Conservation (phyloP, 2,113 vertebrate genomes). For the Ranitomeya imitator region DNA sequence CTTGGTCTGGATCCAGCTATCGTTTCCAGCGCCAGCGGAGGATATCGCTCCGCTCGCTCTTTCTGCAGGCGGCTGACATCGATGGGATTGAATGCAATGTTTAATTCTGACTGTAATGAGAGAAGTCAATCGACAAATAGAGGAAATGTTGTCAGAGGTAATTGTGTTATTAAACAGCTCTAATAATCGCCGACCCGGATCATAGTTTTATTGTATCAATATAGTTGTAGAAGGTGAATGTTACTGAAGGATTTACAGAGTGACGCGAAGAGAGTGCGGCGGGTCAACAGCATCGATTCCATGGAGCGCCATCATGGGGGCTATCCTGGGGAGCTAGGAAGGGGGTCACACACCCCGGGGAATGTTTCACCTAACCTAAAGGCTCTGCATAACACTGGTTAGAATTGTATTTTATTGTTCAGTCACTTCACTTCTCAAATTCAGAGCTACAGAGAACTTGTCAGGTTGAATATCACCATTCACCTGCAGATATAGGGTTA, state of each 20-base stretch:
- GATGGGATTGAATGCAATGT: neutral
- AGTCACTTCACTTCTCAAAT: too few species aligned
- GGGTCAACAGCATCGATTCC: neutral
- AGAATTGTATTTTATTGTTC: too few species aligned
- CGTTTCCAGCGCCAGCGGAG: neutral
- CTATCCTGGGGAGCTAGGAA: too few species aligned
- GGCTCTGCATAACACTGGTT: too few species aligned
- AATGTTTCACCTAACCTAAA: too few species aligned
- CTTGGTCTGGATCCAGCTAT: slow-evolving; percentile 23
- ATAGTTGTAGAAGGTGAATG: neutral
- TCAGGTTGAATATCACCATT: too few species aligned
- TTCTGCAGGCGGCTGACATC: neutral
- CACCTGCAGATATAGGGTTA: too few species aligned
- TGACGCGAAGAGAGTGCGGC: neutral
- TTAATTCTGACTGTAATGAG: neutral
- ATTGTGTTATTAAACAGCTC: slow-evolving; percentile 1
- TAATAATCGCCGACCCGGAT: neutral
- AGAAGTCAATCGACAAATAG: neutral
- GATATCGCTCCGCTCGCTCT: neutral
- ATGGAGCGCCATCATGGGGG: neutral
- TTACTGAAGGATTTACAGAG: too few species aligned
- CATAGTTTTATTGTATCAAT: neutral
- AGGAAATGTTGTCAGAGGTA: neutral
- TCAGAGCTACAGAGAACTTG: too few species aligned
- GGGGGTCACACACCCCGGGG: too few species aligned